Evolutionary conservation across 2,113 vertebrate species (phyloP).

Genomic region (Hemicordylus capensis): DNA sequence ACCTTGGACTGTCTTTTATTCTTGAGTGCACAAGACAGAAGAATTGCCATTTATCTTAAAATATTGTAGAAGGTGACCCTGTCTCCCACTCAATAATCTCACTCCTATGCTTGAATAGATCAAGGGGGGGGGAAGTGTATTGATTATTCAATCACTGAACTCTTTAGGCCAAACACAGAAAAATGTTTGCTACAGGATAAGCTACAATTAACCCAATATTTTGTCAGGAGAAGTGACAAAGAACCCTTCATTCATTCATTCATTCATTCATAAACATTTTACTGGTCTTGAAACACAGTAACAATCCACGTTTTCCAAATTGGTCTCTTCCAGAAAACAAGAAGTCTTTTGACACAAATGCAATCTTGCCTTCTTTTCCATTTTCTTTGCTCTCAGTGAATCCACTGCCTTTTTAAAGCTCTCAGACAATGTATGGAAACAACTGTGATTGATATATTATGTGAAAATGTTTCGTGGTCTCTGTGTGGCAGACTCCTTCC

Average conservation of each 20-base stretch:
- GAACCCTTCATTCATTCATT: conserved; percentile 49
- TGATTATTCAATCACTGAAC: conserved; percentile 66
- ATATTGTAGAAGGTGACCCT: conserved; percentile 37
- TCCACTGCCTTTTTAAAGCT: conserved; percentile 39
- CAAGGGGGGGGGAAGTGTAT: conserved; percentile 54
- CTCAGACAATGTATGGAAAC: not conserved
- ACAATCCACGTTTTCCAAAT: conserved; percentile 51
- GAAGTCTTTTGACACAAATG: conserved; percentile 57
- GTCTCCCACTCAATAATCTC: conserved; percentile 60
- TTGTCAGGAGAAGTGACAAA: conserved; percentile 22
- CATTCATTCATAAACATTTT: conserved; percentile 48
- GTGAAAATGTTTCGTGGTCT: not conserved
- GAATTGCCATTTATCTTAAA: conserved; percentile 53
- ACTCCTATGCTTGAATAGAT: conserved; percentile 60
- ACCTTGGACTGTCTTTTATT: conserved; percentile 15
- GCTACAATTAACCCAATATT: conserved; percentile 60
- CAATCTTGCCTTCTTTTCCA: conserved; percentile 52
- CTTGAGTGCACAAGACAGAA: conserved; percentile 24
- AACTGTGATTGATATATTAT: not conserved
- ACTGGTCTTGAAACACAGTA: conserved; percentile 45
- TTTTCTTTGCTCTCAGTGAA: conserved; percentile 49
- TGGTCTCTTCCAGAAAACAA: conserved; percentile 60
- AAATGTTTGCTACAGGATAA: conserved; percentile 61
- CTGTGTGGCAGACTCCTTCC: not conserved
- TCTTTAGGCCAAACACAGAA: conserved; percentile 62